Percentiles rank a stretch among this genome's conserved stretches.
These are phyloP conservation scores for Leucoptera coffeella DNA, from an alignment of 2,888 invertebrate genomes.

Conservation along the genomic window DNA sequence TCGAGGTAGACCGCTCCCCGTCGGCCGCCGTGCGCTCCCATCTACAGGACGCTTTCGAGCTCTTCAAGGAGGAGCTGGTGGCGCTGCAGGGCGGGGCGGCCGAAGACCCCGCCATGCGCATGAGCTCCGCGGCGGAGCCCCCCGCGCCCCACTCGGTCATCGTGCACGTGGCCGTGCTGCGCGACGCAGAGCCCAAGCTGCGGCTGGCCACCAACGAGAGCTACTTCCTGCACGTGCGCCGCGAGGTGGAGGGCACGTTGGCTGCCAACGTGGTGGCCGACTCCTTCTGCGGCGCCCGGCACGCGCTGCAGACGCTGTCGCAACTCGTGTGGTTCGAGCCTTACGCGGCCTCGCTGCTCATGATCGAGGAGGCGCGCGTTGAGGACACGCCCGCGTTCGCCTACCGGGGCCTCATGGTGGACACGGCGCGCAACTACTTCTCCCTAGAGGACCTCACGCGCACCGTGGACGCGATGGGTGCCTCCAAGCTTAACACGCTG, in stretches of 20 bases:
- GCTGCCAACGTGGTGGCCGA: conserved; percentile 58
- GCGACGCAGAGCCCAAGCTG: conserved; percentile 47
- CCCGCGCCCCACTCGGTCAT: conserved; percentile 36
- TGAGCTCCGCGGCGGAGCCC: conserved; percentile 18
- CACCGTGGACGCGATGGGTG: conserved; percentile 82
- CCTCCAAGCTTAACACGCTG: conserved; percentile 85
- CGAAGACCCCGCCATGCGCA: conserved; percentile 13
- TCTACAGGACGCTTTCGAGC: conserved; percentile 39
- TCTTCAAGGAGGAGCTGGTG: conserved; percentile 45
- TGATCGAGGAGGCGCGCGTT: conserved; percentile 59
- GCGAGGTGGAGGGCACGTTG: conserved; percentile 40
- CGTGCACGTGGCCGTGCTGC: conserved; percentile 49
- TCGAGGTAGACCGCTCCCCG: conserved; percentile 26
- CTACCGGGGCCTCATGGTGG: conserved; percentile 84
- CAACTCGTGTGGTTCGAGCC: conserved; percentile 78
- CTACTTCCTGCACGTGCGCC: conserved; percentile 58
- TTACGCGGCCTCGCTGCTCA: conserved; percentile 52
- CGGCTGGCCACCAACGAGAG: conserved; percentile 68
- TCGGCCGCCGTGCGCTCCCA: conserved; percentile 25
- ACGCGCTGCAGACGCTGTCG: conserved; percentile 72
- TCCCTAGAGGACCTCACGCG: conserved; percentile 64
- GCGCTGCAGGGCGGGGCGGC: conserved; percentile 31
- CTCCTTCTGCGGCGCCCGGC: conserved; percentile 71
- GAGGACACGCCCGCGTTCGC: conserved; percentile 70
- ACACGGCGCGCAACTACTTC: conserved; percentile 88